Evolutionary conservation across 2,888 invertebrate species (phyloP), one percentile per base, ranked within the genome.

Genomic region (Periphyllus acericola): DNA sequence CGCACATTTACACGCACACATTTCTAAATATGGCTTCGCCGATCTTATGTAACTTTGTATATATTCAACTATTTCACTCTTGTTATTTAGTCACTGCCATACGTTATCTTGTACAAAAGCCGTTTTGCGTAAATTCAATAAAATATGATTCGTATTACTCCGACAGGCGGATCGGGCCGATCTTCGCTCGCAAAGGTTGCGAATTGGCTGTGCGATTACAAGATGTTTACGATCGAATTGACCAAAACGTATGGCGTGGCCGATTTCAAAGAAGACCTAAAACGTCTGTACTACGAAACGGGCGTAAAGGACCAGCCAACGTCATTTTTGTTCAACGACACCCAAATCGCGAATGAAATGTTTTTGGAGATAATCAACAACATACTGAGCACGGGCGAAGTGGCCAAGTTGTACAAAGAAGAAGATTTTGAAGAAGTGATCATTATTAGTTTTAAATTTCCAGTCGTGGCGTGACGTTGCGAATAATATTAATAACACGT

Each of bases 281-380:
- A 96, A 93, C 91, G 91, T 1, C 92, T 98, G 0, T 97, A 96
- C 91, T 93, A 93, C 55, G 91, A 93, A 60, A 94, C 95, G 14
- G 97, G 97, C 0, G 94, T 97, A 17, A 95, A 96, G 89, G 93
- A 94, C 84, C 95, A 95, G 91, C 92, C 94, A 55, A 95, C 95
- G 0, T 94, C 95, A 19, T 97, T 98, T 92, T 93, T 97, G 89
- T 96, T 98, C 92, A 95, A 94, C 91, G 97, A 97, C 91, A 96
- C 95, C 3, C 97, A 96, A 91, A 95, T 97, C 36, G 95, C 94
- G 0, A 96, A 96, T 89, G 96, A 96, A 90, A 93, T 94, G 19
- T 97, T 97, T 92, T 93, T 97, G 0, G 97, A 97, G 92, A 96
- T 97, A 90, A 94, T 98, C 89, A 97, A 97, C 92, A 97, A 96